A percentile compares a stretch with the other conserved stretches of the same genome.
Conservation (phyloP, 2,888 invertebrate species). For the Yponomeuta cagnagella region DNA sequence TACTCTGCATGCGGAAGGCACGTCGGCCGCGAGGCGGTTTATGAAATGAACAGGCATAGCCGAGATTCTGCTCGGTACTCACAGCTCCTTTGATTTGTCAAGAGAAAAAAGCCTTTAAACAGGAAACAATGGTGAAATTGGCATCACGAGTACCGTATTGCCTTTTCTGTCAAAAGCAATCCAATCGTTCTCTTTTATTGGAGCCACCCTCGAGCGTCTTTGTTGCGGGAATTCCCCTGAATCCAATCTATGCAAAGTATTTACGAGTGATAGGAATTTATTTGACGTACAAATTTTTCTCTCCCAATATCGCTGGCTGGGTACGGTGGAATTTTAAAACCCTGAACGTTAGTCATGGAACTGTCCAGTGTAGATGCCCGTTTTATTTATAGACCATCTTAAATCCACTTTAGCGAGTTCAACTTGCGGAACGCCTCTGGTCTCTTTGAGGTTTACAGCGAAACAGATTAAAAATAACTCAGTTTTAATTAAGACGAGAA, state of each 20-base stretch:
- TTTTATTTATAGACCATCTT: not conserved
- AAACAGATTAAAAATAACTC: not conserved
- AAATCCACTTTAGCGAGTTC: not conserved
- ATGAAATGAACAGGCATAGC: constrained; percentile 6
- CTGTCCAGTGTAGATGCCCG: not conserved
- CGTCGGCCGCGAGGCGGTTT: not conserved
- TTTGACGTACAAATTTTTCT: constrained; percentile 61
- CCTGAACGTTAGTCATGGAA: not conserved
- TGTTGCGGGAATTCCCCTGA: constrained; percentile 60
- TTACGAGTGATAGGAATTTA: constrained; percentile 68
- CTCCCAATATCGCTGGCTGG: constrained; percentile 31
- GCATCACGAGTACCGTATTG: constrained; percentile 41
- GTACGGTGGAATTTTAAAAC: not conserved
- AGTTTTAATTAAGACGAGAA: not conserved
- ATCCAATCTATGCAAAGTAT: constrained; percentile 71
- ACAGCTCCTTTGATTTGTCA: constrained; percentile 6
- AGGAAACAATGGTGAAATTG: constrained; percentile 25
- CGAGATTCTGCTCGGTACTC: not conserved
- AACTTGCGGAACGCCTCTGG: not conserved
- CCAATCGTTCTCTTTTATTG: constrained; percentile 65
- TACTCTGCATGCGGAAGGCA: constrained; percentile 4
- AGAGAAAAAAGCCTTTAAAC: constrained; percentile 16
- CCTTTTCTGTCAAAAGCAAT: constrained; percentile 59
- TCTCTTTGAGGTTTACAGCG: not conserved
- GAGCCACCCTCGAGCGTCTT: constrained; percentile 58